Percentiles rank a stretch among this genome's conserved stretches.
These are phyloP conservation scores for Nasonia giraulti DNA, from an alignment of 1,140 invertebrate species.

Conservation along the genomic window DNA sequence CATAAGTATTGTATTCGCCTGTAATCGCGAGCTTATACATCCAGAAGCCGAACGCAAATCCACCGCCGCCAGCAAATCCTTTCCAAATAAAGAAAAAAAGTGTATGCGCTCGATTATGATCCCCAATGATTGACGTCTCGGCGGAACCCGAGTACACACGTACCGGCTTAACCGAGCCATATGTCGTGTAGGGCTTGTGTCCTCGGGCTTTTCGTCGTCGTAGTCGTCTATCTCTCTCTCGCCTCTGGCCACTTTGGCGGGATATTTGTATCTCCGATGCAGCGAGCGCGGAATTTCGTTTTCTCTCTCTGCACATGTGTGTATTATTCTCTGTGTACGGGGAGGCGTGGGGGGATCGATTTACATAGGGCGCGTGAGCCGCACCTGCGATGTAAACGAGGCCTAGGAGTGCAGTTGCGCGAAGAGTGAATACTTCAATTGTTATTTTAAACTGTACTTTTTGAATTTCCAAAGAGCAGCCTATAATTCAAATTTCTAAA, in stretches of 20 bases:
- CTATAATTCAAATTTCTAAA: not conserved
- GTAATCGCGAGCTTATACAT: not conserved
- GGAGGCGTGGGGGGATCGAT: not conserved
- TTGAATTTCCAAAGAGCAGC: not conserved
- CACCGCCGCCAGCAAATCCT: not conserved
- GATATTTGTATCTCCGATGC: not conserved
- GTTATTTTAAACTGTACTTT: not conserved
- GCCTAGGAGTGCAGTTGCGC: not conserved
- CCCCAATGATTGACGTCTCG: constrained; percentile 31
- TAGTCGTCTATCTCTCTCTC: not conserved
- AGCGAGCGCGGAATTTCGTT: constrained; percentile 17
- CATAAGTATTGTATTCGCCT: not conserved
- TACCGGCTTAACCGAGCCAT: constrained; percentile 60
- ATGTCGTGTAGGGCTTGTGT: constrained; percentile 56
- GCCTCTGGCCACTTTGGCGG: constrained; percentile 44
- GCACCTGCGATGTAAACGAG: constrained; percentile 22
- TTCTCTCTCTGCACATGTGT: not conserved
- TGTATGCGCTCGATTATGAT: not conserved
- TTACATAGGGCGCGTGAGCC: constrained; percentile 19
- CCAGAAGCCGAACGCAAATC: not conserved
- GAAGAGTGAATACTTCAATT: not conserved
- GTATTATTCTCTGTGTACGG: not conserved
- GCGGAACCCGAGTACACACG: not conserved
- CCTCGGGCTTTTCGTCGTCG: constrained; percentile 19
- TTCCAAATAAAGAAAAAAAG: not conserved